Evolutionary conservation across 2,113 vertebrate genomes (phyloP), one percentile per base, ranked within the genome.

Genomic region (Origma solitaria): DNA sequence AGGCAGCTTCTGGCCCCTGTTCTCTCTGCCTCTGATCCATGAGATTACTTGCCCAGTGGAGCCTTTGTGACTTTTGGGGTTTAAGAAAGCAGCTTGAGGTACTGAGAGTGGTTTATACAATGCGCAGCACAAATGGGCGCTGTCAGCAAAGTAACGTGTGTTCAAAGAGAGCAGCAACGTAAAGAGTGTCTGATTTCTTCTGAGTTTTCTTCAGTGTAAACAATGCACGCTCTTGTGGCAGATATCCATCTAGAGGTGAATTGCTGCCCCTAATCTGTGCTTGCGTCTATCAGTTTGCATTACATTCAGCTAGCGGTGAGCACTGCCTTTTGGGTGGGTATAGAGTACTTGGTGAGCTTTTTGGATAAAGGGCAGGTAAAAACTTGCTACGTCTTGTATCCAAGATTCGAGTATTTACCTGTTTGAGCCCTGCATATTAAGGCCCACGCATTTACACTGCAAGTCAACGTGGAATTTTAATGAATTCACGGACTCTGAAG

Each of bases 331-430:
- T 91, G 87, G 92, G 94, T 96, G 94, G 86, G 91, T 93, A 84
- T 83, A n/a, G 82, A 91, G 90, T 37, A 82, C 75, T 80, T 56
- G 42, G 61, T 56, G 61, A 97, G 91, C 20, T 86, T 93, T 93
- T 69, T 64, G 83, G 82, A 83, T 94, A 58, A 93, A 95, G 84
- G 91, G 87, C 98, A 97, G 94, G 97, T 95, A 87, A 95, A 95
- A 97, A 98, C 97, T 95, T 51, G 97, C 86, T 87, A 19, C 0
- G 15, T 93, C 92, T 97, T 86, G 95, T 82, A 72, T 85, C 90
- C 92, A 60, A 77, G 85, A 97, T 92, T 96, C 91, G 23, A 97
- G 96, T 96, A 96, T 97, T 97, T 97, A 96, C 97, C 94, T 97
- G 97, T 91, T 73, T 53, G 90, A 97, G 88, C 81, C 78, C 89